Evolutionary conservation across 2,113 vertebrate genomes (phyloP), one percentile per base, ranked within the genome.

Genomic region (Grallaria varia): DNA sequence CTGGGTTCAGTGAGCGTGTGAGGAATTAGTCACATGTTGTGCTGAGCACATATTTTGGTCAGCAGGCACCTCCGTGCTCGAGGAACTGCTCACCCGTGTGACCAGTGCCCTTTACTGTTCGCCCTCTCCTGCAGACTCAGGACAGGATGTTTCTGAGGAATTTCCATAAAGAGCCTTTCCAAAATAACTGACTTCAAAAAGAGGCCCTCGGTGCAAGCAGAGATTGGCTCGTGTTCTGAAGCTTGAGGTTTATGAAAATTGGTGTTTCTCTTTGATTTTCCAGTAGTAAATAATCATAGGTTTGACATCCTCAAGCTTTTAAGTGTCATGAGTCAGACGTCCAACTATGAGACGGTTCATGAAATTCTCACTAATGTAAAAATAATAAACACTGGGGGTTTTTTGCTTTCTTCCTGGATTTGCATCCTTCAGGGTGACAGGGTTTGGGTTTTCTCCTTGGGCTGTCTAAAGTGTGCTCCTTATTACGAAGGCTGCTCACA

Each of bases 221-320:
- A 93, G 92, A 89, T 94, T 96, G 90, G 90, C 92, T 72, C 81
- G 15, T 11, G 58, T 84, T 89, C 90, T 90, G 62, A 94, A 94
- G 92, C 77, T 64, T 87, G 88, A 92, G 95, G 93, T 94, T 96
- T 94, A 92, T 93, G 85, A 90, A 96, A 89, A 95, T 93, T 8
- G 3, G 18, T 92, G 37, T 88, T 96, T 95, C 93, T 93, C 92
- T 96, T 96, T 96, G 93, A 97, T 93, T 95, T 95, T 88, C 60
- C 76, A 76, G 42, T 35, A 76, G 89, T 82, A 92, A 95, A 94
- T 93, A 95, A 96, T 96, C 95, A 91, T 6, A 84, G 77, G 92
- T 56, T 94, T 82, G 77, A 75, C 62, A 73, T 92, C 95, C 86
- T 88, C 88, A 62, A 84, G 93, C 95, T 94, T 96, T 96, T 80